phyloP scores from a whole-genome alignment of 2,888 invertebrate species.

The Eupithecia dodoneata region DNA sequence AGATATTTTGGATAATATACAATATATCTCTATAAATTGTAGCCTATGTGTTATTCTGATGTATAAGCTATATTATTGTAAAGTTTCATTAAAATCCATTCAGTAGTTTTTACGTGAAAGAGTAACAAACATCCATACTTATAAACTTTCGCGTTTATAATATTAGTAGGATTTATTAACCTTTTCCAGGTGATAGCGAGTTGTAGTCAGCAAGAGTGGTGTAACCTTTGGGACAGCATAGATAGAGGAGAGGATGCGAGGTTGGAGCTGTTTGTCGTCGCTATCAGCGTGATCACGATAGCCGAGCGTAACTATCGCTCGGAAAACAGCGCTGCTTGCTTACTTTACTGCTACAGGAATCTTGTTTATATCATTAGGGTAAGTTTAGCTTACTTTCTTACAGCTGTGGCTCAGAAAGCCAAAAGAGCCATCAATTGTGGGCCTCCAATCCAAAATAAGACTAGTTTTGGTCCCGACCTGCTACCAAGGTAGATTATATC shows the following conservation, averaged over 20 bases:
- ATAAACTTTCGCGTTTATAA: no score
- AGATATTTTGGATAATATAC: no score
- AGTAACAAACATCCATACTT: no score
- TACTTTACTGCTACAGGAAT: conserved; percentile 67
- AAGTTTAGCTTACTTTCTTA: conserved; percentile 32
- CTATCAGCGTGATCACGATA: conserved; percentile 54
- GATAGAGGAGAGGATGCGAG: conserved; percentile 46
- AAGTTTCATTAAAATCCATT: no score
- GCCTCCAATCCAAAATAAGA: neutral
- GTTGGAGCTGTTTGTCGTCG: conserved; percentile 58
- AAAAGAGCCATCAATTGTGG: no score
- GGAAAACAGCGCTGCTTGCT: conserved; percentile 59
- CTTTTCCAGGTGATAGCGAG: conserved; percentile 64
- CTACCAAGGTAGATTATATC: neutral
- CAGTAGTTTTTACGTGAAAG: no score
- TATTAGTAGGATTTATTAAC: neutral
- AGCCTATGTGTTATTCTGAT: no score
- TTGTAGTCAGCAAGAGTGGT: conserved; percentile 68
- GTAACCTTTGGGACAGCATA: conserved; percentile 66
- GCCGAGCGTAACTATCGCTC: conserved; percentile 59
- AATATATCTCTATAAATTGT: no score
- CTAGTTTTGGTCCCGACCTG: neutral
- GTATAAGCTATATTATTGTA: no score
- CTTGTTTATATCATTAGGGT: conserved; percentile 67
- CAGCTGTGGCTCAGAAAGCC: no score